Percentiles rank a stretch among this genome's conserved stretches.
Conservation (phyloP, 2,797 vertebrate species). For the Hydrophis major region DNA sequence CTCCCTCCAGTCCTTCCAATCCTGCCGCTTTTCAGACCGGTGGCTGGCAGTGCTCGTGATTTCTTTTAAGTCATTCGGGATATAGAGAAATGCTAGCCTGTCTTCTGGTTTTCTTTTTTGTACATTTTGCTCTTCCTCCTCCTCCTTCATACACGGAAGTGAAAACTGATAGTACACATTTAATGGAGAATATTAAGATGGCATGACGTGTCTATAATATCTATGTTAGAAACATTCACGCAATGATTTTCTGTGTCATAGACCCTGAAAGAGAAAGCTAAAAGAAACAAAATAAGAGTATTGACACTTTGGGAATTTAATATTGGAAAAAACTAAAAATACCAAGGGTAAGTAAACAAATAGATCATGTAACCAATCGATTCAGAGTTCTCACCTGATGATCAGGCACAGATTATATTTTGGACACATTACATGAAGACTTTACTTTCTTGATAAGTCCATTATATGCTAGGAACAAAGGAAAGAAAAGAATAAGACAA, state of each 20-base stretch:
- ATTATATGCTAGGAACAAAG: not conserved
- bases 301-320: not conserved
- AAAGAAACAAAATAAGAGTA: not conserved
- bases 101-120: not conserved
- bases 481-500: not conserved
- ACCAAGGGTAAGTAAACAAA: not conserved
- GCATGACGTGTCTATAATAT: not conserved
- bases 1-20: not conserved
- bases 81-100: rapidly evolving
- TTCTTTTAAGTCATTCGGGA: conserved; percentile 31
- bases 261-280: not conserved
- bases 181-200: not conserved
- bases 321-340: not conserved
- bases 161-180: not conserved
- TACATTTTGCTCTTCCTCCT: not conserved
- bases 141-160: not conserved
- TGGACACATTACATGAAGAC: not conserved
- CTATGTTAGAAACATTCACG: not conserved
- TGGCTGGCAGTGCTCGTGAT: not conserved
- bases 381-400: not conserved
- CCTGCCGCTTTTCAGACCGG: not conserved
- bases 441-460: not conserved
- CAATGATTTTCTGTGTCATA: not conserved
- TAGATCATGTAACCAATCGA: not conserved
- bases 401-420: not conserved